Evolutionary conservation across 2,888 invertebrate genomes (phyloP), one percentile per base, ranked within the genome.

Genomic region (Andrena camellia): DNA sequence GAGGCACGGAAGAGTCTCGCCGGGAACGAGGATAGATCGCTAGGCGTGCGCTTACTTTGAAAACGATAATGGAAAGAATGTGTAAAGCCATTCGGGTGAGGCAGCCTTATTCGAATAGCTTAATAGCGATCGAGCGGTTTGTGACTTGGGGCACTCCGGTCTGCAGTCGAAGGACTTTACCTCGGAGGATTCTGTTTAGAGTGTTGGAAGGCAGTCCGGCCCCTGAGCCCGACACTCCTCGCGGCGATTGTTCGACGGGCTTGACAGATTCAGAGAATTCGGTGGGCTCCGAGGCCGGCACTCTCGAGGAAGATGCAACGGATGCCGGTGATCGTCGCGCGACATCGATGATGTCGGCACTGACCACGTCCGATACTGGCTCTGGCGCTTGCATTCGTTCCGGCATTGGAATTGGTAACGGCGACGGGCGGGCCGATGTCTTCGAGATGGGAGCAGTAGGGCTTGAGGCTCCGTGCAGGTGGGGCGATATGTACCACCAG

Each of bases 401-500:
- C 63, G 75, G 52, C 66, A 50, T 33, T n/a, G 71, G 42, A 60
- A 76, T 67, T 42, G 80, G 10, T 29, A 80, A 71, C 23, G 92
- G 86, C 85, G 91, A 90, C 89, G 92, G 89, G 90, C 87, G 42
- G 42, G 42, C 86, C 93, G 92, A 89, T 92, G 92, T 91, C 91
- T 92, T 93, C 93, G 93, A 79, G 93, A 92, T 66, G 93, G 93
- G 73, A 91, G 93, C 90, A 92, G 91, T 84, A 93, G 93, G 64
- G 88, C 89, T 90, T 90, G 88, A 90, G 81, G 91, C 85, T 91
- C 92, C 92, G 91, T 92, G 92, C 88, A 93, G 92, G 90, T 93
- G 93, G 90, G 93, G 91, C 88, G 94, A 94, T 92, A 94, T 92
- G 93, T 94, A 94, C 93, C 93, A 94, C 94, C 94, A 94, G 90